Percentiles rank a stretch among this genome's conserved stretches.
Conservation (phyloP, 2,113 vertebrate genomes). For the Lophochroa leadbeateri region DNA sequence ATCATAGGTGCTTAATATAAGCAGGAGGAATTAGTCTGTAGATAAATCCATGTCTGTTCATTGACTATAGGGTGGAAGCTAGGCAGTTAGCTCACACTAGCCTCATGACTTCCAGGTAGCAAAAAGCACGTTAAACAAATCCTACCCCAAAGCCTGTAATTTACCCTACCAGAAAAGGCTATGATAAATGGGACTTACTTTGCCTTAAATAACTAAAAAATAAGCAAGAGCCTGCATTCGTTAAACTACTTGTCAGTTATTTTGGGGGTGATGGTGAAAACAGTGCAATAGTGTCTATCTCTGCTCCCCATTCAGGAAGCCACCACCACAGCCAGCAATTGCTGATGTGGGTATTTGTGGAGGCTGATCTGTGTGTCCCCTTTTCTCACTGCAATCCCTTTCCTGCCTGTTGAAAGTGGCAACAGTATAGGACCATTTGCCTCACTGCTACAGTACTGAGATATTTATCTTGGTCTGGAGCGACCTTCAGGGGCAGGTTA, state of each 20-base stretch:
- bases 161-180: neutral
- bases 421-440: neutral
- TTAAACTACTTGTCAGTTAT: neutral
- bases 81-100: neutral
- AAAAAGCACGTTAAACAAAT: neutral
- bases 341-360: neutral
- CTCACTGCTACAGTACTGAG: neutral
- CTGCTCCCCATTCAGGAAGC: neutral
- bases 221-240: neutral
- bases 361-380: neutral
- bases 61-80: neutral
- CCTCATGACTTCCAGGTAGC: neutral
- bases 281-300: neutral
- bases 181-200: neutral
- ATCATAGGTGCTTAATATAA: neutral
- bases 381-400: neutral
- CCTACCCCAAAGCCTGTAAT: neutral
- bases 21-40: neutral
- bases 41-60: neutral
- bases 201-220: neutral
- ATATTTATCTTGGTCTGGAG: neutral
- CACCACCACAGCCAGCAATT: neutral
- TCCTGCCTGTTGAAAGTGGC: neutral
- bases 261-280: neutral
- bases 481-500: neutral